Evolutionary conservation across 2,113 vertebrate species (phyloP), one percentile per base, ranked within the genome.

Genomic region (Perca schrenkii): DNA sequence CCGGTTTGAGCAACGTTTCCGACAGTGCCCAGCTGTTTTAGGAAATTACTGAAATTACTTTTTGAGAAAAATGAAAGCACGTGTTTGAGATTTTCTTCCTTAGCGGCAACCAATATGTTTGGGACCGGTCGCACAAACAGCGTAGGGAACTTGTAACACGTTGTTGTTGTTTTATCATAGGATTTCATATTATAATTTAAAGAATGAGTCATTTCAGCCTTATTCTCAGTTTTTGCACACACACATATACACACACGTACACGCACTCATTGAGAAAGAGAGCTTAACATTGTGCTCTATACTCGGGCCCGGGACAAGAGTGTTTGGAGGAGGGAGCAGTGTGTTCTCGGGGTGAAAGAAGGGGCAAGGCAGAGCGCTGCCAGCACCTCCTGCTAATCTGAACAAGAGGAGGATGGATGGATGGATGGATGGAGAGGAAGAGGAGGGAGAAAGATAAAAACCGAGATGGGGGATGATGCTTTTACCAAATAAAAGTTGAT

Each of bases 311-410:
- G 66, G 86, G 84, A 94, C 93, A 92, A 91, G 82, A 86, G 93
- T 77, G 83, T 84, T 83, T 31, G 83, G 79, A 79, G 86, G 68
- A 80, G 84, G 80, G 89, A 90, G 86, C 92, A 78, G 90, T 83
- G 90, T 81, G 92, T 94, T 91, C 93, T 90, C 87, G 93, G 94
- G 95, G 95, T 96, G 95, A 96, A 92, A 83, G 89, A 88, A 79
- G 91, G 95, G 95, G 91, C 94, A 94, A 61, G 56, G 58, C 53
- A 85, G 81, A 43, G 62, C 61, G 83, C 84, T 94, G 94, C 94
- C 95, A 94, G 90, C 72, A 93, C 94, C 88, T 91, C 84, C 90
- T 83, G 84, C 84, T 93, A 92, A 82, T 89, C 84, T 21, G 63
- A 75, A 89, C 84, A 74, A 86, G 72, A 85, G 79, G 78, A 70